These are phyloP conservation scores for Petroica traversi DNA, from an alignment of 2,113 vertebrate genomes.

Conservation along the genomic window DNA sequence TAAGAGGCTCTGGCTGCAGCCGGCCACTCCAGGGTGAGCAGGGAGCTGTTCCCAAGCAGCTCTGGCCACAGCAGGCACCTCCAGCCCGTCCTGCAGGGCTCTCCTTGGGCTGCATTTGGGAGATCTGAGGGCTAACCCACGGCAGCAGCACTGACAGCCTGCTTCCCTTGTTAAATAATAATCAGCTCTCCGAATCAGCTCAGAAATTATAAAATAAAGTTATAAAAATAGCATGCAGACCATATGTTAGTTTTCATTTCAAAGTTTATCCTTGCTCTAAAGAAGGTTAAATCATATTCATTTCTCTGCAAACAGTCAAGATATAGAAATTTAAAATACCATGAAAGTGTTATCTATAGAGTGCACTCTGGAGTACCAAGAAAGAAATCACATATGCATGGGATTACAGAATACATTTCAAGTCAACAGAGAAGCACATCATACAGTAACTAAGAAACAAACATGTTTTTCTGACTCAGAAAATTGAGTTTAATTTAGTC, in stretches of 20 bases:
- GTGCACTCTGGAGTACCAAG: constrained; percentile 58
- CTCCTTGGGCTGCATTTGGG: background rate
- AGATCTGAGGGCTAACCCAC: background rate
- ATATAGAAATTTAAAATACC: constrained; percentile 70
- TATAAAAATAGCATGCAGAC: constrained; percentile 63
- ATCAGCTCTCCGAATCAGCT: constrained; percentile 53
- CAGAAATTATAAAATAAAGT: constrained; percentile 60
- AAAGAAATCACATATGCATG: constrained; percentile 66
- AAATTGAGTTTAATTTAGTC: constrained; percentile 51
- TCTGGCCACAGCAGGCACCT: background rate
- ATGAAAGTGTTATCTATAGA: constrained; percentile 68
- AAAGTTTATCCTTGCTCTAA: constrained; percentile 69
- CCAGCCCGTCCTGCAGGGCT: background rate
- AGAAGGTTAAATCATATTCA: constrained; percentile 65
- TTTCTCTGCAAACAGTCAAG: constrained; percentile 67
- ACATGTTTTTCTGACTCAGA: constrained; percentile 59
- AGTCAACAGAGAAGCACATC: constrained; percentile 54
- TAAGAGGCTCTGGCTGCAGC: background rate
- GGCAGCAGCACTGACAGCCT: constrained; percentile 11
- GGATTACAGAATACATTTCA: constrained; percentile 65
- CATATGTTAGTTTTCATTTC: constrained; percentile 71
- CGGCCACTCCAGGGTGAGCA: background rate
- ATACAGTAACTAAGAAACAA: constrained; percentile 65
- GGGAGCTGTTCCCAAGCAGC: background rate
- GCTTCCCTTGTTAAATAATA: constrained; percentile 39